Percentiles rank a stretch among this genome's conserved stretches.
Conservation (phyloP, 2,888 invertebrate species). For the Lycaena phlaeas region DNA sequence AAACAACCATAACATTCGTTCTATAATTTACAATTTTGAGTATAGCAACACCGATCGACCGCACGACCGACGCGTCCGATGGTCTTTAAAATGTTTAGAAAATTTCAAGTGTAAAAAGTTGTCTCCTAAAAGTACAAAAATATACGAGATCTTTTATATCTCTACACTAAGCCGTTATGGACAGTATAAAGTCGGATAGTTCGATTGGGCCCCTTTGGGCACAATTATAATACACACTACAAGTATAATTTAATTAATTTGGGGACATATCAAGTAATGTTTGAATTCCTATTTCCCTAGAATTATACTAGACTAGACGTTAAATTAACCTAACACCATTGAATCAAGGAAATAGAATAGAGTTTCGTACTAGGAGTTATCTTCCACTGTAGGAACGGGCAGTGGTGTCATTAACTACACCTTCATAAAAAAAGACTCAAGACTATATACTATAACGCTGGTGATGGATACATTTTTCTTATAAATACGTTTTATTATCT, state of each 20-base stretch:
- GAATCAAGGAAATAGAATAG: background rate
- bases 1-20: background rate
- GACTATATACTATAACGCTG: too few species aligned
- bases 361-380: too few species aligned
- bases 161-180: constrained; percentile 6
- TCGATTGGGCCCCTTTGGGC: background rate
- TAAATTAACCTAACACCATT: background rate
- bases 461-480: too few species aligned
- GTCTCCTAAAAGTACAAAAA: constrained; percentile 11
- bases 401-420: too few species aligned
- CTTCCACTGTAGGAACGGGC: too few species aligned
- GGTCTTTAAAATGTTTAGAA: constrained; percentile 22
- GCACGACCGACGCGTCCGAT: constrained; percentile 31
- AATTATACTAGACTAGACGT: background rate
- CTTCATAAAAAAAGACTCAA: too few species aligned
- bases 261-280: too few species aligned
- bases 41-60: constrained; percentile 26
- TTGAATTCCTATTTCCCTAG: too few species aligned
- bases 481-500: too few species aligned
- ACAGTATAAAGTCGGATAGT: background rate
- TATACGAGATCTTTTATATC: constrained; percentile 7
- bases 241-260: background rate
- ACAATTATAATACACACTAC: background rate
- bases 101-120: constrained; percentile 28
- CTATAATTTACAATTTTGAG: constrained; percentile 12